Evolutionary conservation across 2,888 invertebrate genomes (phyloP), one percentile per base, ranked within the genome.

Genomic region (Trissoscelio sp.): DNA sequence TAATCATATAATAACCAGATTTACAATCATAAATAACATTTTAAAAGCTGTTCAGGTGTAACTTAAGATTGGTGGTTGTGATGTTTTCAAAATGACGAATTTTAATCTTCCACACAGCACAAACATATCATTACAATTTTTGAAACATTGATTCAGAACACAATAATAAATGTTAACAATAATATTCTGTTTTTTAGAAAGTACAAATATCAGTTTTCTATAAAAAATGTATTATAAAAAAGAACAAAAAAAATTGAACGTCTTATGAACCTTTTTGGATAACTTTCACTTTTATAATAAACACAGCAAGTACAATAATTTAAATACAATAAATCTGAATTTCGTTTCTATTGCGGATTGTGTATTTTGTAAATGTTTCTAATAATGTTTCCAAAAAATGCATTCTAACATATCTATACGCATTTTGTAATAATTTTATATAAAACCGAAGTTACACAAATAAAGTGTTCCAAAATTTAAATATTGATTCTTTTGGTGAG

Each of bases 1-100:
- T 79, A 22, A 66, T 22, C 66, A 78, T 64, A 37, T 42, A 57
- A 14, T 64, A 44, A 74, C 55, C 58, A 48, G 67, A 69, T 79
- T 67, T 62, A 67, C 58, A 66, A 34, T 53, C 62, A 60, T 2
- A 51, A 51, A 14, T 53, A 42, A 57, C 11, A 18, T 55, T 53
- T 58, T 53, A 58, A 57, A 72, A 28, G 24, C 53, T 64, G 28
- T 69, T 62, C 28, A 55, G 62, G 12, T 62, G 62, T 77, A 77
- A 69, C 14, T 55, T 78, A 64, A 70, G 55, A 70, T 78, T 62
- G 62, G 78, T 64, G 78, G 78, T 78, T 78, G 78, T 78, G 78
- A 78, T 78, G 48, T 78, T 70, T 72, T 70, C 48, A 46, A 67
- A 48, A 22, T 31, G n/a, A 22, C 28, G 11, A 18, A 42, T 42